A percentile compares a stretch with the other conserved stretches of the same genome.
Conservation (phyloP, 2,113 vertebrate genomes). For the Myiozetetes cayanensis region DNA sequence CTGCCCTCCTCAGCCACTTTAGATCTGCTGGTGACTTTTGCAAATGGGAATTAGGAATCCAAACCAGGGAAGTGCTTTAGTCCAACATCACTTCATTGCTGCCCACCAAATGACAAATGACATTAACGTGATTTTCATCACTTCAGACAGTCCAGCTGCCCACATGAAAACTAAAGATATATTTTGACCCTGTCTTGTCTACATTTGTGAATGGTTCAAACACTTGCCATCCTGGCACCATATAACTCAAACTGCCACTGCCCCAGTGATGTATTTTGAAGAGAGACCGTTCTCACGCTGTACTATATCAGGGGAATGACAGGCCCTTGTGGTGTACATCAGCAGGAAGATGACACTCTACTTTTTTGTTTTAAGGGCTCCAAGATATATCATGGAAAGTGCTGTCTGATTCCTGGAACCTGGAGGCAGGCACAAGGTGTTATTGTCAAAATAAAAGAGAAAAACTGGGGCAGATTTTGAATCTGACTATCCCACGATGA, state of each 20-base stretch:
- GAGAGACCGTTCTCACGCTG: neutral
- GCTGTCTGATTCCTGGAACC: conserved; percentile 1
- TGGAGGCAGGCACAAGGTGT: neutral
- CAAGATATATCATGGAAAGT: conserved; percentile 17
- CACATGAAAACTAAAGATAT: neutral
- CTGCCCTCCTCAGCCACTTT: neutral
- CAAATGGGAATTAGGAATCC: neutral
- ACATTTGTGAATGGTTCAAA: neutral
- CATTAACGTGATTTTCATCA: neutral
- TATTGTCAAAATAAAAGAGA: neutral
- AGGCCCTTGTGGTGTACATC: conserved; percentile 32
- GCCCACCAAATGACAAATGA: neutral
- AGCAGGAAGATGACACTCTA: conserved; percentile 40
- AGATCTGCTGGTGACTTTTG: neutral
- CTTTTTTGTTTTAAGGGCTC: conserved; percentile 50
- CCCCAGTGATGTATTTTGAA: conserved; percentile 49
- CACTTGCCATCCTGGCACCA: neutral
- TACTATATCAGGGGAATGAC: conserved; percentile 42
- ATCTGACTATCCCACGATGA: neutral
- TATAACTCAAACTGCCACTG: conserved; percentile 24
- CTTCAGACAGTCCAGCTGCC: neutral
- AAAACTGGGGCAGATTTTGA: neutral
- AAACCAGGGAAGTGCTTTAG: neutral
- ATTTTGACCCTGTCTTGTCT: conserved; percentile 1
- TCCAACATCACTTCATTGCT: neutral